phyloP scores from a whole-genome alignment of 2,888 invertebrate genomes.

The Anoplius nigerrimus region DNA sequence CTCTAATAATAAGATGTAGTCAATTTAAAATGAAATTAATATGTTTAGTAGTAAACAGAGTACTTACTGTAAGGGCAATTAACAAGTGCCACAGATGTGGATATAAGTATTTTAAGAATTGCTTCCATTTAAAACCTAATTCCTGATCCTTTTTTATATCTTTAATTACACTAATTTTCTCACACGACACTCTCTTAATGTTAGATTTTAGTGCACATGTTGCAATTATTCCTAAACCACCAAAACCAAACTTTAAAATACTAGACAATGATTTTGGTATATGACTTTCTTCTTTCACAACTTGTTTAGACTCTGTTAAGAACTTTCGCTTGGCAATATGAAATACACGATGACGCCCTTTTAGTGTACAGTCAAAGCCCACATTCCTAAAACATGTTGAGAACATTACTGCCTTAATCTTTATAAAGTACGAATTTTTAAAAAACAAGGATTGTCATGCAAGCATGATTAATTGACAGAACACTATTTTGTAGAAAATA shows the following conservation, averaged over 20 bases:
- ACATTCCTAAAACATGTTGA: slow-evolving; percentile 33
- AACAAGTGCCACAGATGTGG: slow-evolving; percentile 87
- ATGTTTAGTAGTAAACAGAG: neutral
- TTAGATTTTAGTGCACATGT: slow-evolving; percentile 42
- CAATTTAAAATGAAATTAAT: neutral
- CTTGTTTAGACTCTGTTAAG: slow-evolving; percentile 9
- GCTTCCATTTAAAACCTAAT: slow-evolving; percentile 84
- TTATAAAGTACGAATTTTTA: neutral
- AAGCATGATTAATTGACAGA: neutral
- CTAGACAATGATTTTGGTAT: slow-evolving; percentile 18
- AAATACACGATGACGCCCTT: slow-evolving; percentile 16
- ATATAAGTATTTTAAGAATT: slow-evolving; percentile 83
- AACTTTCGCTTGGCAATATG: slow-evolving; percentile 30
- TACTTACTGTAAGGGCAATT: slow-evolving; percentile 86
- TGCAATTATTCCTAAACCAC: slow-evolving; percentile 46
- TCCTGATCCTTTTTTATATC: slow-evolving; percentile 30
- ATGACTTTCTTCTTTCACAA: neutral
- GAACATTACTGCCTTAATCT: neutral
- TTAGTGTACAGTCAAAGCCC: slow-evolving; percentile 20
- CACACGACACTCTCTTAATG: slow-evolving; percentile 33
- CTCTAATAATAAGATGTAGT: slow-evolving; percentile 78
- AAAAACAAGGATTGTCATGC: neutral
- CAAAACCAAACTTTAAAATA: slow-evolving; percentile 46
- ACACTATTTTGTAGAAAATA: slow-evolving; percentile 18
- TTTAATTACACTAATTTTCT: slow-evolving; percentile 23